Evolutionary conservation across 2,113 vertebrate genomes (phyloP), one percentile per base, ranked within the genome.

Genomic region (Halichoerus grypus): DNA sequence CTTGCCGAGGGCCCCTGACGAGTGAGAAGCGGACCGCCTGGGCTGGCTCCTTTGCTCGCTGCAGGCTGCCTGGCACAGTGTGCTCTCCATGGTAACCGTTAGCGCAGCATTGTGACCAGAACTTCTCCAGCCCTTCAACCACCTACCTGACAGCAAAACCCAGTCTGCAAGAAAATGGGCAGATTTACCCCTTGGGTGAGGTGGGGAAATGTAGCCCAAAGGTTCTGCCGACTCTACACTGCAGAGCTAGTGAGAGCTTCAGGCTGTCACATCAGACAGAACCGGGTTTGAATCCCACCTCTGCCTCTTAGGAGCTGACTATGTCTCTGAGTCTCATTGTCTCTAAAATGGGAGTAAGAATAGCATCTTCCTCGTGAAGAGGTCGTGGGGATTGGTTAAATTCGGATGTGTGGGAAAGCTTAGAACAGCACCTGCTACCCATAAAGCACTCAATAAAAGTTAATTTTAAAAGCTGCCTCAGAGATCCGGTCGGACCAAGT

Each of bases 81-180:
- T 0, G 0, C 26, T 97, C 77, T 76, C 91, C 95, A 93, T 88
- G 88, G 95, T 55, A 96, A 83, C 93, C 91, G 59, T 84, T 7
- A 57, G 4, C 15, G 22, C 76, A 61, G 46, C 71, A 7, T 39
- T 10, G 46, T 87, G 39, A 19, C 2, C 24, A 9, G 39, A 36
- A 83, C 89, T 82, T 28, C 49, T 46, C n/a, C 81, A 77, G 28
- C 49, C 39, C 63, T 53, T 76, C 42, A 28, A 13, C 42, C 77
- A 83, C 81, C 71, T 33, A 26, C 28, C 36, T 61, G 88, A 51
- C 31, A 65, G 59, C 59, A 42, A 16, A 72, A 22, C 22, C 65
- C 19, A 15, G 33, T 69, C 67, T 46, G 19, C 63, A 31, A 92
- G 91, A 81, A 97, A 94, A 81, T 55, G 81, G 88, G 71, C 42